Evolutionary conservation across 2,888 invertebrate species (phyloP), one percentile per base, ranked within the genome.

Genomic region (Oscheius sp.): DNA sequence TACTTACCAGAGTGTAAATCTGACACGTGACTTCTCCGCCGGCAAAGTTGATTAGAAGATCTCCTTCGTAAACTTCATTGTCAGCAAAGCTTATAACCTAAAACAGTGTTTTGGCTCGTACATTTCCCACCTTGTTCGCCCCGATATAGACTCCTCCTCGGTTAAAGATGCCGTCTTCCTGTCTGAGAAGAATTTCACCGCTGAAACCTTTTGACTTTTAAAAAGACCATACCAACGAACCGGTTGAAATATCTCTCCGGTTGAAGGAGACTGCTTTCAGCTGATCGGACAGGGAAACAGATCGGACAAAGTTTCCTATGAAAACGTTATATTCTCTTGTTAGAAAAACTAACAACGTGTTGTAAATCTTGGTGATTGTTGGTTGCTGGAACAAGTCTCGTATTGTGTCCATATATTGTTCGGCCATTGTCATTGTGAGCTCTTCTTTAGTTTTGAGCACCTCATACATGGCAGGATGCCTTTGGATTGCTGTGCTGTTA

Each of bases 1-100:
- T 21, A 21, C 21, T 21, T 21, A 53, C 53, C 53, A 53, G 29
- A 9, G 29, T 21, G 29, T 53, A 53, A 13, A 53, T 13, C n/a
- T 13, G 29, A 53, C 53, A 53, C 11, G 53, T 53, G n/a, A 11
- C 53, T 53, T 53, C 53, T 53, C 53, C 53, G 29, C 53, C 53
- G 53, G 53, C 53, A 13, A 53, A 53, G 11, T 21, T 29, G n/a
- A 9, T 4, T 11, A 53, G 53, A 53, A 53, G n/a, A 53, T 53
- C 53, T 53, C 53, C n/a, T 53, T 53, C 53, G 29, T 53, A 11
- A 29, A 53, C 53, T 53, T 13, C 4, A 7, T 11, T 11, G 29
- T 53, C 53, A 0, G n/a, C 53, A 11, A 53, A 53, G n/a, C 53
- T 29, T 3, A 53, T 53, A 7, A 42, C 7, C 42, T 42, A 5